phyloP scores from a whole-genome alignment of 2,888 invertebrate genomes.

The Neoascia interrupta region DNA sequence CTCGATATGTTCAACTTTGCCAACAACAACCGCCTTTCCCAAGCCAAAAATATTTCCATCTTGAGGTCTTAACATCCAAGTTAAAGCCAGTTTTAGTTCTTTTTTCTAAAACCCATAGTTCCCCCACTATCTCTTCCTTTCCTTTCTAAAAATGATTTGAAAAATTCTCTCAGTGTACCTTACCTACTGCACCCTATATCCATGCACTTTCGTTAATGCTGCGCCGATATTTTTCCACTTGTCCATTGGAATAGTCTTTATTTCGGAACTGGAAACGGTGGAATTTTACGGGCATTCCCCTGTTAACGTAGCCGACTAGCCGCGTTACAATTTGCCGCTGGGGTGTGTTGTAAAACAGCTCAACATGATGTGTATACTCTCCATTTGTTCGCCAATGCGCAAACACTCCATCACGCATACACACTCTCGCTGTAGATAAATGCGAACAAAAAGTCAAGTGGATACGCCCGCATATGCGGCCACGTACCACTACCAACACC shows the following conservation, averaged over 20 bases:
- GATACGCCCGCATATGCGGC: constrained; percentile 55
- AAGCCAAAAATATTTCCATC: no score
- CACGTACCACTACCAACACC: no score
- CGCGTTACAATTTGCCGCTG: no score
- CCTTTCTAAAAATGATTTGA: neutral
- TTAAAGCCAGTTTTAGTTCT: no score
- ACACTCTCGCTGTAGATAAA: constrained; percentile 1
- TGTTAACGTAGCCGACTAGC: no score
- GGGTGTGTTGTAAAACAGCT: no score
- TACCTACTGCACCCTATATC: neutral
- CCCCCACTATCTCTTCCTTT: neutral
- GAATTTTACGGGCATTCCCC: constrained; percentile 55
- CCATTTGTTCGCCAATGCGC: constrained; percentile 56
- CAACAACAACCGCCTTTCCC: no score
- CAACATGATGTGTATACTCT: neutral
- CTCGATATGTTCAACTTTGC: no score
- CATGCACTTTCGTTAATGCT: neutral
- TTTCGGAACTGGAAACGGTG: constrained; percentile 43
- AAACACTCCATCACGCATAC: constrained; percentile 16
- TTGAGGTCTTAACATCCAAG: no score
- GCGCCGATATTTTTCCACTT: constrained; percentile 36
- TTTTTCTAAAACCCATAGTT: neutral
- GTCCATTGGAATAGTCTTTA: constrained; percentile 31
- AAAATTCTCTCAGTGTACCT: neutral
- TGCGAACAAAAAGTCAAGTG: constrained; percentile 9